Base-by-base conservation (phyloP, 2,888 invertebrate genomes). In the Cheilosia pagana region DNA sequence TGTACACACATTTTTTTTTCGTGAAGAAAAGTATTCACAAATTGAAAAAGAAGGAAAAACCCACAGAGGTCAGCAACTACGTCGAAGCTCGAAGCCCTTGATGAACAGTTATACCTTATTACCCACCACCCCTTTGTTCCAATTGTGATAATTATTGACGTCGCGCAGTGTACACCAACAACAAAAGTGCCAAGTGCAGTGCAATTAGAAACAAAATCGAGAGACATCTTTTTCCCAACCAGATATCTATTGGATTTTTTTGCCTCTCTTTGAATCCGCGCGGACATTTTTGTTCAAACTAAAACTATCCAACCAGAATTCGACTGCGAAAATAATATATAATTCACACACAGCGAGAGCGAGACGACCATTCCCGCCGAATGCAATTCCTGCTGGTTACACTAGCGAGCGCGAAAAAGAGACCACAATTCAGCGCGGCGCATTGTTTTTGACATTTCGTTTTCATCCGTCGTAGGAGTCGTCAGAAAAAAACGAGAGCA, bases 381-480 rank as follows among this genome's bases (percentile, higher is more conserved):
- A 71, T 77, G 81, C 81, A 78, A 68, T 10, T 78, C 35, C n/a
- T 31, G 60, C 25, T 55, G 39, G 23, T 21, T 35, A 41, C 12
- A 6, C n/a, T n/a, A 43, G 35, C 16, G 21, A n/a, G 48, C 43
- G 50, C 28, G 53, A 6, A 57, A 82, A 65, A 48, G 65, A 79
- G 74, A 65, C 5, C n/a, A n/a, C 53, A 14, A 10, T 25, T 57
- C 8, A 60, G 48, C 50, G 14, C 39, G 41, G n/a, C n/a, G 45
- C 45, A 68, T 83, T 79, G 79, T 83, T 83, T 82, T 83, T 83
- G 83, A 83, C 83, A 75, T 75, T 83, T 75, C 79, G 74, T 63
- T 78, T 63, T 74, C 62, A 63, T 74, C 57, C 39, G 50, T 75
- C 28, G 62, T 28, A 28, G 8, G 41, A 45, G 57, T 39, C 39